Evolutionary conservation across 1,140 invertebrate species (phyloP), one percentile per base, ranked within the genome.

Genomic region (Teleopsis dalmanni): DNA sequence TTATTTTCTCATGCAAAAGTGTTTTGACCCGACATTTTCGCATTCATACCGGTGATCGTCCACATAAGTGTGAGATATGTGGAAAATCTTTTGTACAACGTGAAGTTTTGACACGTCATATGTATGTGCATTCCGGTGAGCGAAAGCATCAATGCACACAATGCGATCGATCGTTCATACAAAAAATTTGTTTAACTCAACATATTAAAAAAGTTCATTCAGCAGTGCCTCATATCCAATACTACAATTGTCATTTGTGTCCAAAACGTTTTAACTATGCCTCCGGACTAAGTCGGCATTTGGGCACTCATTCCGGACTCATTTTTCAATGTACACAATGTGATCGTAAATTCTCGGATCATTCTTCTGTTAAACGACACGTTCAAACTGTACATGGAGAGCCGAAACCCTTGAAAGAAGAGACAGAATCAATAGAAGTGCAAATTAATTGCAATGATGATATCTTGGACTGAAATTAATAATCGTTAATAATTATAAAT

Each of bases 91-190:
- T 90, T 62, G 80, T 85, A 2, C 82, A 89, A 62, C 81, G 85
- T 45, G 86, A 87, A 63, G 87, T 90, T 53, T 74, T 92, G n/a
- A 76, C 83, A 25, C 78, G 88, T 1, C 91, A 95, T 71, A 77
- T 87, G 53, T 81, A 89, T 64, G 85, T 84, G 14, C 90, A 95
- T 59, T 85, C 84, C 1, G 88, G 90, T 8, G 78, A 83, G 54
- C 87, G 88, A 60, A 90, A 88, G 1, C 87, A 85, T 71, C 79
- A 81, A 57, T 91, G 88, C 63, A 75, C 79, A 31, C 77, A 80
- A 52, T 92, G 89, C 60, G 71, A 76, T 1, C 83, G 88, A 56
- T 81, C 80, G 40, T 86, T 85, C 61, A 83, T 82, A 2, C 83
- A 85, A 61, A 79, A 81, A 36, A 78, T 79, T 55, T 78, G 81